Percentiles rank a stretch among this genome's conserved stretches.
Evolutionary conservation across 2,113 vertebrate genomes (phyloP).

Genomic region (Arizona elegans): DNA sequence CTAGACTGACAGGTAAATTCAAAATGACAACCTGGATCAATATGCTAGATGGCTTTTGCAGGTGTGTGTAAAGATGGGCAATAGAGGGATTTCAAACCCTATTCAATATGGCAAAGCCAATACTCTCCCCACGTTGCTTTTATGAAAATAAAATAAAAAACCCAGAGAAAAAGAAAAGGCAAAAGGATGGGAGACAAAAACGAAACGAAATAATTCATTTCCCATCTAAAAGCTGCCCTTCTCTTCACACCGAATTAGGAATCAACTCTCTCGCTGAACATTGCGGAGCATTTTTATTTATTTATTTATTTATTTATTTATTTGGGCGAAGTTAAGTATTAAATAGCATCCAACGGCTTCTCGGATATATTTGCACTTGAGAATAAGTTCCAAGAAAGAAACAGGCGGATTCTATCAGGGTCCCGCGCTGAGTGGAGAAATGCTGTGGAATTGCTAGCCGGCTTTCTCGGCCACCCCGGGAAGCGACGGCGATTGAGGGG

Average conservation of each 20-base stretch:
- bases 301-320: not conserved
- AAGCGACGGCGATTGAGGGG: not conserved
- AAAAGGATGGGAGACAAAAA: not conserved
- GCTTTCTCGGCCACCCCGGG: not conserved
- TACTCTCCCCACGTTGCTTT: too few relatives aligned
- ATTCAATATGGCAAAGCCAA: not conserved
- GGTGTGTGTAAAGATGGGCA: not conserved
- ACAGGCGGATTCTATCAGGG: not conserved
- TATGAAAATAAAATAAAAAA: not conserved
- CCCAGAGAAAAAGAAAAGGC: not conserved
- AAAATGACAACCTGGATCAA: not conserved
- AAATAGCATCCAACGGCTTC: not conserved
- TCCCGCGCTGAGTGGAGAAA: not conserved
- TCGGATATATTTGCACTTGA: not conserved
- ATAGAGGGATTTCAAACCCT: not conserved
- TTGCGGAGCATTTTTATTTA: too few relatives aligned
- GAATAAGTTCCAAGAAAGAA: not conserved
- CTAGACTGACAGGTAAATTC: not conserved
- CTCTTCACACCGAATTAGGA: not conserved
- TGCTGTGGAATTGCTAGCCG: not conserved
- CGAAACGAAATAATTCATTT: not conserved
- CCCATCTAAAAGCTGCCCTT: not conserved
- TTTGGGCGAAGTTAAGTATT: not conserved
- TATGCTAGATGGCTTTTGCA: not conserved
- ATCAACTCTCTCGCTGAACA: not conserved